Evolutionary conservation across 2,797 vertebrate species (phyloP).

Genomic region (Harpagifer antarcticus): DNA sequence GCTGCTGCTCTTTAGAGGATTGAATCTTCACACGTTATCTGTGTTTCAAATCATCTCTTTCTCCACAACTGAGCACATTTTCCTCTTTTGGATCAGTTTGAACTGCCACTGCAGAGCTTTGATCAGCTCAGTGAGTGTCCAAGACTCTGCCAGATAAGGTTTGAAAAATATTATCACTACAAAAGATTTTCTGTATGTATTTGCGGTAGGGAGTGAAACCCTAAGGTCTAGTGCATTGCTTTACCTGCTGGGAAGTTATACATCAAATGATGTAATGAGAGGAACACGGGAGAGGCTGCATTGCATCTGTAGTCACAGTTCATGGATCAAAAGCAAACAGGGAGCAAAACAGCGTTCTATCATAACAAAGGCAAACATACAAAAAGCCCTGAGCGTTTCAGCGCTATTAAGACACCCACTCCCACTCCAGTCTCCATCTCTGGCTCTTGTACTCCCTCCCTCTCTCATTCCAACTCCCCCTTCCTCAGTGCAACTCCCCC

Average conservation of each 20-base stretch:
- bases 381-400: conserved; percentile 77
- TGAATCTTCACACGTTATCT: background rate
- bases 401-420: conserved; percentile 82
- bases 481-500: conserved; percentile 44
- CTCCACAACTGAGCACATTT: conserved; percentile 19
- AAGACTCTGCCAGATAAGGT: background rate
- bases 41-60: conserved; percentile 16
- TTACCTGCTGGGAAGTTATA: conserved; percentile 10
- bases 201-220: background rate
- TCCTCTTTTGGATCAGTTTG: background rate
- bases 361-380: conserved; percentile 78
- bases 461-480: conserved; percentile 54
- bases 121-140: background rate
- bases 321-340: conserved; percentile 75
- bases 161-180: background rate
- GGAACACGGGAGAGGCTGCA: conserved; percentile 35
- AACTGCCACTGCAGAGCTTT: conserved; percentile 15
- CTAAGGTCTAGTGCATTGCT: background rate
- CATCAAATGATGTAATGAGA: conserved; percentile 47
- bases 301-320: conserved; percentile 68
- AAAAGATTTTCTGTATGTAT: background rate
- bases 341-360: conserved; percentile 66
- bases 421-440: conserved; percentile 77
- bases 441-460: conserved; percentile 54
- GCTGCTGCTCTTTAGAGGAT: background rate